phyloP scores from a whole-genome alignment of 2,888 invertebrate species.

The Callyntrura sp. region DNA sequence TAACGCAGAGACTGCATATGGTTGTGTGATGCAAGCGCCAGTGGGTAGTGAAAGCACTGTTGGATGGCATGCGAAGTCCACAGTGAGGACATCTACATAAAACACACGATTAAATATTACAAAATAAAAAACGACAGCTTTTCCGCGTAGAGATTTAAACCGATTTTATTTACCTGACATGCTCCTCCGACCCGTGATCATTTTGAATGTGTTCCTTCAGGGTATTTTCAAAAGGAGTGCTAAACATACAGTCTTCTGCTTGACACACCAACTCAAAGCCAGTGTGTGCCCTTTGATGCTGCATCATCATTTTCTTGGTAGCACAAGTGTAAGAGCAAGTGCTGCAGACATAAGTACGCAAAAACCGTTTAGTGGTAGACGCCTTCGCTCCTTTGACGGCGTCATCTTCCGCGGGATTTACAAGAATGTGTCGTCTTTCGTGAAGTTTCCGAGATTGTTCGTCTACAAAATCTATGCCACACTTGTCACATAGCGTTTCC shows the following conservation, averaged over 20 bases:
- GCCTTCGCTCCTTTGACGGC: conserved; percentile 50
- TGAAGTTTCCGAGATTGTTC: conserved; percentile 87
- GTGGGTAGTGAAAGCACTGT: conserved; percentile 83
- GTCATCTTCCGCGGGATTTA: conserved; percentile 53
- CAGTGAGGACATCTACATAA: conserved; percentile 84
- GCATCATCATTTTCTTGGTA: conserved; percentile 86
- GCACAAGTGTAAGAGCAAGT: conserved; percentile 86
- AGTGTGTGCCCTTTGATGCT: conserved; percentile 86
- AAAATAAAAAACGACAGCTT: conserved; percentile 10
- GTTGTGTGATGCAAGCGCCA: conserved; percentile 84
- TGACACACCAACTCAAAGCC: conserved; percentile 85
- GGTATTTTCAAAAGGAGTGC: conserved; percentile 84
- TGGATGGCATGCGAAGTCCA: conserved; percentile 82
- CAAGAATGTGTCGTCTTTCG: conserved; percentile 85
- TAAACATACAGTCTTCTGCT: conserved; percentile 84
- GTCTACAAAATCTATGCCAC: conserved; percentile 87
- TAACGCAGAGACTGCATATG: conserved; percentile 83
- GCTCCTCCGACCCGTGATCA: conserved; percentile 80
- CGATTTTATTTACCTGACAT: conserved; percentile 81
- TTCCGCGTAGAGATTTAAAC: neutral
- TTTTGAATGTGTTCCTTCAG: conserved; percentile 84
- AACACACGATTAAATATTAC: neutral
- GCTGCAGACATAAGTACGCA: conserved; percentile 85
- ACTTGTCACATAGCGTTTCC: conserved; percentile 87
- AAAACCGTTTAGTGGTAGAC: conserved; percentile 67